These are phyloP conservation scores for Numenius phaeopus DNA, from an alignment of 2,797 vertebrate species.

Conservation along the genomic window DNA sequence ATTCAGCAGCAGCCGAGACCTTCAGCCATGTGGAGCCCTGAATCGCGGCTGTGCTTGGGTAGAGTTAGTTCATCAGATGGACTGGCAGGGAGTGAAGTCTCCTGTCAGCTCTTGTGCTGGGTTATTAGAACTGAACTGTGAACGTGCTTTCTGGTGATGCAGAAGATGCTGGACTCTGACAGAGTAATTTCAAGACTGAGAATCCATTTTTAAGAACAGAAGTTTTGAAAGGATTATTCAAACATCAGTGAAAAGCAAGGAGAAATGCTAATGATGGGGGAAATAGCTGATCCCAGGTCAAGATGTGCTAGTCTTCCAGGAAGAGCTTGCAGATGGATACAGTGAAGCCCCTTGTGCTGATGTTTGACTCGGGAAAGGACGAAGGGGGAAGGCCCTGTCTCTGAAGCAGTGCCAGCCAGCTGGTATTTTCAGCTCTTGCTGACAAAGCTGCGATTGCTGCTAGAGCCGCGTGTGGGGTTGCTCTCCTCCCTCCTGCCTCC, in stretches of 20 bases:
- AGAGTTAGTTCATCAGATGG: not conserved
- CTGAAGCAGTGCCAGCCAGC: not conserved
- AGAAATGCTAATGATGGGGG: not conserved
- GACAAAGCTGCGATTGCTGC: not conserved
- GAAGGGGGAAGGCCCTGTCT: accelerated
- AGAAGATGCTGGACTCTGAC: not conserved
- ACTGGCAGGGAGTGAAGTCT: not conserved
- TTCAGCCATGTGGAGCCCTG: not conserved
- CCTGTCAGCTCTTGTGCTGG: not conserved
- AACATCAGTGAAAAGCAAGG: not conserved
- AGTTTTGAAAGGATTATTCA: not conserved
- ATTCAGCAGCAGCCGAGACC: not conserved
- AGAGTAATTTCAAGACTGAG: not conserved
- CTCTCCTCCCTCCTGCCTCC: not conserved
- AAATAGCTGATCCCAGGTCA: not conserved
- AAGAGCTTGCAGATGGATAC: not conserved
- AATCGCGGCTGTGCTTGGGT: accelerated
- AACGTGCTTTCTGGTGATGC: not conserved
- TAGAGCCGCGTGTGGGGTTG: not conserved
- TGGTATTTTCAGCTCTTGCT: not conserved
- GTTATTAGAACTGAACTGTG: not conserved
- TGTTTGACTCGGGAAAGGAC: not conserved
- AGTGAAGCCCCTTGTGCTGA: not conserved
- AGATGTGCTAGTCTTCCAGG: not conserved
- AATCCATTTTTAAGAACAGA: not conserved